Evolutionary conservation across 2,113 vertebrate genomes (phyloP).

Genomic region (Strix uralensis): DNA sequence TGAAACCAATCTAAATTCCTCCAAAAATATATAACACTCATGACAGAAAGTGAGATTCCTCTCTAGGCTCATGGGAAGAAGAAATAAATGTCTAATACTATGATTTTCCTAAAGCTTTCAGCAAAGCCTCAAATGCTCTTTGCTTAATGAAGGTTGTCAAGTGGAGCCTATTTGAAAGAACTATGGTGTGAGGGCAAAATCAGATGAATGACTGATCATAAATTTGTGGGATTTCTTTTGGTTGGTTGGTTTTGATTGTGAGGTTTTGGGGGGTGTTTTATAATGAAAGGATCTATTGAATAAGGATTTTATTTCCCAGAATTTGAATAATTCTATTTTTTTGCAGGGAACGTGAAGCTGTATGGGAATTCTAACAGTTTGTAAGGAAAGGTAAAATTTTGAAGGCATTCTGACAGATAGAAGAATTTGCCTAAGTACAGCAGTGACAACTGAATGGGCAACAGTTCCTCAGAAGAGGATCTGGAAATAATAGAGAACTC

Average conservation of each 20-base stretch:
- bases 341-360: not conserved
- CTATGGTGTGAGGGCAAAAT: not conserved
- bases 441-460: not conserved
- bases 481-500: not conserved
- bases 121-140: not conserved
- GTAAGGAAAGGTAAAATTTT: not conserved
- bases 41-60: not conserved
- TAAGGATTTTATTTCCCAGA: not conserved
- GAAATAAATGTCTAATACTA: not conserved
- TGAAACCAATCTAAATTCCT: not conserved
- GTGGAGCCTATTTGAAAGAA: not conserved
- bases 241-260: not conserved
- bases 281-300: not conserved
- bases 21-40: not conserved
- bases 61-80: not conserved
- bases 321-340: not conserved
- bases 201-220: not conserved
- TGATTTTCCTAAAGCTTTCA: not conserved
- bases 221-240: not conserved
- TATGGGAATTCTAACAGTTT: not conserved
- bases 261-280: not conserved
- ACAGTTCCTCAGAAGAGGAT: not conserved
- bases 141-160: not conserved
- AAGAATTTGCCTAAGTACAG: not conserved
- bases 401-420: not conserved